Conservation (phyloP, 92 coral and sea anemone species). For the Pocillopora meandrina region DNA sequence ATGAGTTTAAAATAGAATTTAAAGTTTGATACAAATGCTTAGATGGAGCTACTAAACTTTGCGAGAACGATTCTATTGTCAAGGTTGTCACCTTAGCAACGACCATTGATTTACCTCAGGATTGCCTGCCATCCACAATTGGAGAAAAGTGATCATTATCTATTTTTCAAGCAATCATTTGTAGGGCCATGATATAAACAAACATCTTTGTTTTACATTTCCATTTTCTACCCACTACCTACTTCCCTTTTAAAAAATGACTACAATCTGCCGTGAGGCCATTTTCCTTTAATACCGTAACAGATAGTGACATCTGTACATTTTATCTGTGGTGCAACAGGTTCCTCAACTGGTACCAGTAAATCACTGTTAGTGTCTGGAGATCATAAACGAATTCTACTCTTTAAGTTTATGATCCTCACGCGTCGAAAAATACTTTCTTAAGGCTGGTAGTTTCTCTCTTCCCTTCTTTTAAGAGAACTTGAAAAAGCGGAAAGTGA, state of each 20-base stretch:
- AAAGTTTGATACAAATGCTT: not conserved
- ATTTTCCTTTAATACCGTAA: not conserved
- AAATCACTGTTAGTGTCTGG: not conserved
- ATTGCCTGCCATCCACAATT: too few species aligned
- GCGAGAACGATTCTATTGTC: too few species aligned
- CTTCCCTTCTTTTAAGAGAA: not conserved
- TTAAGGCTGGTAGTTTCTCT: not conserved
- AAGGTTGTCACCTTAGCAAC: too few species aligned
- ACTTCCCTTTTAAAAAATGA: too few species aligned
- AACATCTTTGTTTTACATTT: too few species aligned
- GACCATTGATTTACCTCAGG: too few species aligned
- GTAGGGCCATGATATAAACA: too few species aligned
- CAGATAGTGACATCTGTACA: not conserved
- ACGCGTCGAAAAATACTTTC: not conserved
- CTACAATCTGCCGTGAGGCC: not conserved
- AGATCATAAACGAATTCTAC: slow-evolving; percentile 1
- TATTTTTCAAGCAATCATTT: too few species aligned
- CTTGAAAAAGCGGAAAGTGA: not conserved
- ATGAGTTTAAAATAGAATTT: not conserved
- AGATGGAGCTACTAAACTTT: not conserved
- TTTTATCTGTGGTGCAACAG: not conserved
- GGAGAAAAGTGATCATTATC: too few species aligned
- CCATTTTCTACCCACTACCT: too few species aligned
- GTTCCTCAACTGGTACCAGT: slow-evolving; percentile 32
- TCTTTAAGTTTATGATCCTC: not conserved